Evolutionary conservation across 1,140 invertebrate species (phyloP), one percentile per base, ranked within the genome.

Genomic region (Lysiphlebus fabarum): DNA sequence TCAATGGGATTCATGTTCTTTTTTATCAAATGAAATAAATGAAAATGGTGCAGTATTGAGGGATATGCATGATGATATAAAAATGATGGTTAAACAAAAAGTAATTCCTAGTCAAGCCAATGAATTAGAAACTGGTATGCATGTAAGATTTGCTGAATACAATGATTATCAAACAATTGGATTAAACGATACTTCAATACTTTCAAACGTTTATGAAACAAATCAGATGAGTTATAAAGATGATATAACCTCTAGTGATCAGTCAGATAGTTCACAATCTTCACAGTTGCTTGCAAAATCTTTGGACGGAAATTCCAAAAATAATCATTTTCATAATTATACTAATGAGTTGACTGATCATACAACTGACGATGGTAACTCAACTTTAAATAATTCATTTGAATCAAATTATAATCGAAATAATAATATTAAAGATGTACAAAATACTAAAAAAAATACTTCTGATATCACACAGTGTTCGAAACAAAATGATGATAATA

Each of bases 81-180:
- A 59, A 11, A 14, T 45, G 3, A 45, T 11, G 5, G 14, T 48
- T 37, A 49, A 57, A 2, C 17, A 34, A 1, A 49, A 59, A n/a
- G 6, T 38, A 41, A 8, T 6, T 40, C n/a, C 36, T 12, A 6
- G 42, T 44, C 7, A 44, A 62, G 6, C 12, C 33, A 40, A 54
- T 34, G 51, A 57, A 34, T 44, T 7, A 5, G 58, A 67, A 34
- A 59, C 54, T 8, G 76, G 71, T 60, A 57, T 75, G 36, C 78
- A 76, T 44, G 79, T 81, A 6, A 70, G 77, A 68, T 81, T 80
- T 62, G 65, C 77, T 11, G 78, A 80, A 58, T 69, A 67, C 47
- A 77, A 79, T 42, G 74, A 78, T 33, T 78, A 77, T n/a, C 77
- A 75, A 63, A 77, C 73, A 6, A 72, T 77, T 62, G 70, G 69